Base-by-base conservation (phyloP, 2,888 invertebrate genomes). In the Thecophora atra region DNA sequence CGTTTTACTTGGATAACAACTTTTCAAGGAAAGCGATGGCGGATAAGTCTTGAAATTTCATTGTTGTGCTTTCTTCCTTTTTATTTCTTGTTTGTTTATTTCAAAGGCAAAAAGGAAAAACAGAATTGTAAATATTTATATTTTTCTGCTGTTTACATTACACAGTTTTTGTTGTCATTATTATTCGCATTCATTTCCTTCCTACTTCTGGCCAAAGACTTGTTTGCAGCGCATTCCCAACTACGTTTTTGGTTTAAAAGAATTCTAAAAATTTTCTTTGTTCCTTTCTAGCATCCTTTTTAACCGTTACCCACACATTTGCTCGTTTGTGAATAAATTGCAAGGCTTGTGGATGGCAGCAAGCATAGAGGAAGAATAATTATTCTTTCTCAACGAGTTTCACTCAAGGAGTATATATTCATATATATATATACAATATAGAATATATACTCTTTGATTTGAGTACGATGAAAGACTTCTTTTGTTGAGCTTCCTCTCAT, bases 221-320 rank as follows among this genome's bases (percentile, higher is more conserved):
- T 63, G n/a, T 69, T 44, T 15, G 37, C 19, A n/a, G 17, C 21
- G 71, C 65, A 52, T 56, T 6, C 30, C 4, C 30, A 6, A 62
- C 1, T 68, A 65, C 54, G 70, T 51, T 68, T 77, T 69, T 65
- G 56, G 63, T 65, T 58, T 69, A 60, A 65, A 58, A 72, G 65
- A 37, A 70, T 69, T 56, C 0, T 2, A 51, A 69, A 21, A 54
- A 21, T 64, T 54, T 52, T 66, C 28, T 15, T 37, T 52, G 26
- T 54, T 30, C 42, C 24, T 28, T 26, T 26, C 17, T 24, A 21
- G 5, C 15, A 24, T 21, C 13, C 3, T 54, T 21, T n/a, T 56
- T 56, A 26, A 3, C 26, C 17, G 21, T 24, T 56, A 26, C 13
- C 26, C 24, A 26, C 26, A 6, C 17, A 24, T 21, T 56, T 56